phyloP scores from a whole-genome alignment of 2,888 invertebrate genomes.

The Dicyrtomina minuta region DNA sequence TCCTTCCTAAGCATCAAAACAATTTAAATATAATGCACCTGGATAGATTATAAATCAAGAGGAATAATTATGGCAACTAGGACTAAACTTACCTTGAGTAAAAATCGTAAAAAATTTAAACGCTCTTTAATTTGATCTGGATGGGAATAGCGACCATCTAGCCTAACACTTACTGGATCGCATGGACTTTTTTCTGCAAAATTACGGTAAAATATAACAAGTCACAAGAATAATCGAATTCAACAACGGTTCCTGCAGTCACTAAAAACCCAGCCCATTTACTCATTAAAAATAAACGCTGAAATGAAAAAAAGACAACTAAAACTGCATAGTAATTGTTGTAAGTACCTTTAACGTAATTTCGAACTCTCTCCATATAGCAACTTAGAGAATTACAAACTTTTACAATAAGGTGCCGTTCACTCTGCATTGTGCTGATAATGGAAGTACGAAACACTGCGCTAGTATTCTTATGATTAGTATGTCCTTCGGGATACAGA shows the following conservation, averaged over 20 bases:
- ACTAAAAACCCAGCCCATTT: too few species aligned
- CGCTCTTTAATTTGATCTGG: constrained; percentile 90
- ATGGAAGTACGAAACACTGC: constrained; percentile 46
- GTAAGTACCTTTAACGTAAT: constrained; percentile 61
- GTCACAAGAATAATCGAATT: too few species aligned
- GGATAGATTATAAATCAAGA: too few species aligned
- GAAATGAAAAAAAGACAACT: too few species aligned
- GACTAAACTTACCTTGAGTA: constrained; percentile 65
- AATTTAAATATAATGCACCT: neutral
- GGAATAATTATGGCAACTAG: neutral
- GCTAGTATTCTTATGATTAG: constrained; percentile 58
- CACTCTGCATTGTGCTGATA: constrained; percentile 48
- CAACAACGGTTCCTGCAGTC: too few species aligned
- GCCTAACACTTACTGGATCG: constrained; percentile 74
- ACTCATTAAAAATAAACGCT: too few species aligned
- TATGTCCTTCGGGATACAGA: constrained; percentile 79
- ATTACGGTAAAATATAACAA: too few species aligned
- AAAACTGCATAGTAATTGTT: neutral
- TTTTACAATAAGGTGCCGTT: constrained; percentile 50
- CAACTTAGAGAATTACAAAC: constrained; percentile 49
- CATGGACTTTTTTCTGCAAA: constrained; percentile 70
- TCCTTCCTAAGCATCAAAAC: constrained; percentile 68
- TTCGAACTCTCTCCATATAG: constrained; percentile 85
- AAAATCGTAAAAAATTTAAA: constrained; percentile 86
- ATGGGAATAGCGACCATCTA: constrained; percentile 89